Evolutionary conservation across 2,888 invertebrate species (phyloP).

Genomic region (Pterobdella sp.): DNA sequence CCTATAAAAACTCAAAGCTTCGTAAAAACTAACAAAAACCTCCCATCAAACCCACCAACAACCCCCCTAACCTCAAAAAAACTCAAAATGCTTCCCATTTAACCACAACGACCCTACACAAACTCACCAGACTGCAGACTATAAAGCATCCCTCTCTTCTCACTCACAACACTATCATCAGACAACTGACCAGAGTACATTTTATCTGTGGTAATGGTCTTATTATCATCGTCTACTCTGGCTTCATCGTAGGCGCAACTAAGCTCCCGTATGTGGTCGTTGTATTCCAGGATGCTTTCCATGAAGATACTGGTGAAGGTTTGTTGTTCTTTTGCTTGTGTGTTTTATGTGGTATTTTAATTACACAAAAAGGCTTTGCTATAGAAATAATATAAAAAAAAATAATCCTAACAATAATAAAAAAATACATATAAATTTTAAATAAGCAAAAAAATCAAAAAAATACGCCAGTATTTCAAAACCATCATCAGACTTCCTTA

Average conservation of each 20-base stretch:
- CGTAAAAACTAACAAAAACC: too few species aligned
- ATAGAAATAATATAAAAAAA: neutral
- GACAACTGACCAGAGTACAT: neutral
- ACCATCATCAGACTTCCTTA: constrained; percentile 34
- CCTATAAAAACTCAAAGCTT: too few species aligned
- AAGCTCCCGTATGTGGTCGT: constrained; percentile 66
- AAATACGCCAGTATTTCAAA: neutral
- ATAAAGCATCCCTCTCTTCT: too few species aligned
- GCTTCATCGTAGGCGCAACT: constrained; percentile 64
- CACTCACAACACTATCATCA: too few species aligned
- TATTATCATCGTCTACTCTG: too few species aligned
- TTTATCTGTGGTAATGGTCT: neutral
- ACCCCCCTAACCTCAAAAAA: too few species aligned
- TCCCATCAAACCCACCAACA: too few species aligned
- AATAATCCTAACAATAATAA: neutral
- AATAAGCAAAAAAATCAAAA: neutral
- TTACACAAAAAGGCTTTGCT: neutral
- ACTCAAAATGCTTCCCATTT: too few species aligned
- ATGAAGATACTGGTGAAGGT: constrained; percentile 50
- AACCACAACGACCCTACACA: too few species aligned
- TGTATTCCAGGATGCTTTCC: constrained; percentile 57
- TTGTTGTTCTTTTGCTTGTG: too few species aligned
- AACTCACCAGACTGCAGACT: too few species aligned
- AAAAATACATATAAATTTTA: neutral
- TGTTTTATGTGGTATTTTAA: neutral